These are phyloP conservation scores for Halictus quadricinctus DNA, from an alignment of 2,888 invertebrate genomes.

Conservation along the genomic window DNA sequence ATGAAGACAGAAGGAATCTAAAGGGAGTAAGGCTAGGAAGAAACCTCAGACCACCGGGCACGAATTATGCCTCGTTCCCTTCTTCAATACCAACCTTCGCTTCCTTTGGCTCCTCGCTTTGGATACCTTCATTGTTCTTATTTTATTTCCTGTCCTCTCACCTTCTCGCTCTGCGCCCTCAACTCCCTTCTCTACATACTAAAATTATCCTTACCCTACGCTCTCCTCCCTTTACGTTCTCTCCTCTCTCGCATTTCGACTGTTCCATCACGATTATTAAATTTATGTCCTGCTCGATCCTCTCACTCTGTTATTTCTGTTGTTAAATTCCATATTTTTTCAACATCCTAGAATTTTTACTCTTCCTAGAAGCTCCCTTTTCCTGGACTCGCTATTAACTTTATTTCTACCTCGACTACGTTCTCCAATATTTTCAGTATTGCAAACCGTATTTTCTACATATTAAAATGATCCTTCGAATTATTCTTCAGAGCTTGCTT, in stretches of 20 bases:
- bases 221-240: neutral
- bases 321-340: neutral
- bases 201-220: neutral
- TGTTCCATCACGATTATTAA: neutral
- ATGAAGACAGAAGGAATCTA: slow-evolving; percentile 42
- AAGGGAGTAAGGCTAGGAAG: slow-evolving; percentile 55
- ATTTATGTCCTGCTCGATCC: neutral
- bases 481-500: no score
- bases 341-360: no score
- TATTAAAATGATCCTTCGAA: no score
- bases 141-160: neutral
- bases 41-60: slow-evolving; percentile 68
- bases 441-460: no score
- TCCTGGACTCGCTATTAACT: no score
- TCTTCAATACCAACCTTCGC: slow-evolving; percentile 34
- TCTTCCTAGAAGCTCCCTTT: no score
- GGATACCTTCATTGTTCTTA: neutral
- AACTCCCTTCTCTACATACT: neutral
- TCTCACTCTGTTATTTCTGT: neutral
- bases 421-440: no score
- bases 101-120: slow-evolving; percentile 7
- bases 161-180: neutral
- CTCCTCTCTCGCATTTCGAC: neutral
- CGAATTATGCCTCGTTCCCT: slow-evolving; percentile 67
- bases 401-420: no score